phyloP scores from a whole-genome alignment of 2,113 vertebrate genomes.

The Rhineura floridana region DNA sequence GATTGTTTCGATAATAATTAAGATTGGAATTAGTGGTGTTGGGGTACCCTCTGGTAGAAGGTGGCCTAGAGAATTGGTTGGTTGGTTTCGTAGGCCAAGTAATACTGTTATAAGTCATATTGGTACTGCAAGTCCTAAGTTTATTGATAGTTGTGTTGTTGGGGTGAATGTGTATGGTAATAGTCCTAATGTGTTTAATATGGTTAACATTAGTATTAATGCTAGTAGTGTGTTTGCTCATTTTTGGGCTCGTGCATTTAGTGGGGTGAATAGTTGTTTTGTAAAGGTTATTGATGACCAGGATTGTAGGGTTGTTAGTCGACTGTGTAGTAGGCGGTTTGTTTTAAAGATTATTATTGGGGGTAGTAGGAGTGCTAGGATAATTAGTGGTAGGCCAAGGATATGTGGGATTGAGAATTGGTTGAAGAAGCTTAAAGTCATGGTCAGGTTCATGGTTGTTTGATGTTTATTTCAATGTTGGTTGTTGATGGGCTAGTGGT shows the following conservation, averaged over 20 bases:
- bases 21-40: not conserved
- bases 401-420: fast-evolving
- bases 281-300: fast-evolving
- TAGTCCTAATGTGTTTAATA: fast-evolving
- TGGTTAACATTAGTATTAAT: fast-evolving
- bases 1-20: fast-evolving
- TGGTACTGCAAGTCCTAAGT: not conserved
- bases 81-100: not conserved
- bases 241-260: fast-evolving
- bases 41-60: not conserved
- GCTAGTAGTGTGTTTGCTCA: not conserved
- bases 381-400: fast-evolving
- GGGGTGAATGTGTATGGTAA: not conserved
- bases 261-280: fast-evolving
- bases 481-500: fast-evolving
- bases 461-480: fast-evolving
- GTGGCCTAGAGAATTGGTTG: fast-evolving
- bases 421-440: not conserved
- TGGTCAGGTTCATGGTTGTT: not conserved
- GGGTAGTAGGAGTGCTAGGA: fast-evolving
- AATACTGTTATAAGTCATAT: not conserved
- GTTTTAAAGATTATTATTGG: fast-evolving
- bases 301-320: fast-evolving
- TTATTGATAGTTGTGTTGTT: not conserved
- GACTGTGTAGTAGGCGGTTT: fast-evolving